phyloP scores from a whole-genome alignment of 2,797 vertebrate genomes.

The Caiman crocodilus region DNA sequence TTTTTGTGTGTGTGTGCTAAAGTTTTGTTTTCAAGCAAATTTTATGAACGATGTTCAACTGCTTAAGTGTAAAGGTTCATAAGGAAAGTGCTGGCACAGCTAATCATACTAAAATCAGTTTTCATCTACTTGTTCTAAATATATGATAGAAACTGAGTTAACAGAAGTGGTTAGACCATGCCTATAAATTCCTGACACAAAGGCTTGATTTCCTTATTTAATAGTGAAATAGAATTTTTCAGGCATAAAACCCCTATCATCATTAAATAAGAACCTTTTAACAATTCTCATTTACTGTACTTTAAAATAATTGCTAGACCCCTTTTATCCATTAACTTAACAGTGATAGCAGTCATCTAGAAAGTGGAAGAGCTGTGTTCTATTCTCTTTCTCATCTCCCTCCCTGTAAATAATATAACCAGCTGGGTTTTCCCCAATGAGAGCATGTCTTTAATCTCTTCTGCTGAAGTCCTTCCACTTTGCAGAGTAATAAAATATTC shows the following conservation, averaged over 20 bases:
- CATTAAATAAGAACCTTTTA: slow-evolving; percentile 26
- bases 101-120: slow-evolving; percentile 66
- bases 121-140: slow-evolving; percentile 66
- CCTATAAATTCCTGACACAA: slow-evolving; percentile 4
- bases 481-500: neutral
- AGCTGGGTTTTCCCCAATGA: too few species aligned
- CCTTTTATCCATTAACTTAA: slow-evolving; percentile 10
- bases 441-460: too few species aligned
- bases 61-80: slow-evolving; percentile 6
- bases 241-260: neutral
- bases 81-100: slow-evolving; percentile 44
- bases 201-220: slow-evolving; percentile 45
- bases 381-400: too few species aligned
- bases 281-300: slow-evolving; percentile 33
- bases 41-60: neutral
- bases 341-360: neutral
- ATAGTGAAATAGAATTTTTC: slow-evolving; percentile 40
- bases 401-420: too few species aligned
- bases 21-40: slow-evolving; percentile 15
- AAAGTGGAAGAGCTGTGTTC: neutral
- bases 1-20: neutral
- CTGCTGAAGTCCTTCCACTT: too few species aligned
- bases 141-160: slow-evolving; percentile 42
- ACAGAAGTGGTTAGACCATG: slow-evolving; percentile 44
- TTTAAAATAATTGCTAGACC: slow-evolving; percentile 42